Evolutionary conservation across 2,888 invertebrate genomes (phyloP), one percentile per base, ranked within the genome.

Genomic region (Teinopalpus imperialis): DNA sequence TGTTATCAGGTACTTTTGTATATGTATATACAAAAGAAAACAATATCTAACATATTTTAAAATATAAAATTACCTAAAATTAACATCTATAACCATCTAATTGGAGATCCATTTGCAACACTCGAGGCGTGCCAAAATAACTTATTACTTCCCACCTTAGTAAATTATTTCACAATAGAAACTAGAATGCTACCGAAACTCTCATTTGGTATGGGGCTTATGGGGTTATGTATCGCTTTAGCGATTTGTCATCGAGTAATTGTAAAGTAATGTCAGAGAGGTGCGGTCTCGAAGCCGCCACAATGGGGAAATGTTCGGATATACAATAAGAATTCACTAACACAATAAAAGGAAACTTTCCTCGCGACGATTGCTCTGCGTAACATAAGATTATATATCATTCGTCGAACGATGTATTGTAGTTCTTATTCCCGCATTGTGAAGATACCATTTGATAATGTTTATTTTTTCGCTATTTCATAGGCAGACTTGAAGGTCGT

Each of bases 311-410:
- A 72, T 67, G 75, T 66, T 74, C 69, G 67, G 68, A 74, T 78
- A 74, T 77, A 81, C 81, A 79, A 81, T 85, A 79, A 81, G 78
- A 73, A 74, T 77, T 81, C 69, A 63, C 79, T 80, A 79, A 82
- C 74, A 81, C 77, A 81, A 83, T 83, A 81, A 81, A 80, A 77
- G 70, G 72, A 74, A 77, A 77, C 74, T 77, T 77, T 76, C 74
- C 68, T 74, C 61, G 66, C 65, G 67, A 68, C 64, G 23, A 9
- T 57, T 55, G 61, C 53, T 63, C 65, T 63, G 57, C 51, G 63
- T 60, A 64, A 62, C 65, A 66, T 72, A 76, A 74, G 69, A 74
- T 72, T 69, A 68, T 70, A 73, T 60, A 49, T 20, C 52, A 57
- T 45, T 53, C 49, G 51, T 44, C 52, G 57, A 53, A 56, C 55